These are phyloP conservation scores for Parelbella ahira DNA, from an alignment of 2,888 invertebrate genomes.

Conservation along the genomic window DNA sequence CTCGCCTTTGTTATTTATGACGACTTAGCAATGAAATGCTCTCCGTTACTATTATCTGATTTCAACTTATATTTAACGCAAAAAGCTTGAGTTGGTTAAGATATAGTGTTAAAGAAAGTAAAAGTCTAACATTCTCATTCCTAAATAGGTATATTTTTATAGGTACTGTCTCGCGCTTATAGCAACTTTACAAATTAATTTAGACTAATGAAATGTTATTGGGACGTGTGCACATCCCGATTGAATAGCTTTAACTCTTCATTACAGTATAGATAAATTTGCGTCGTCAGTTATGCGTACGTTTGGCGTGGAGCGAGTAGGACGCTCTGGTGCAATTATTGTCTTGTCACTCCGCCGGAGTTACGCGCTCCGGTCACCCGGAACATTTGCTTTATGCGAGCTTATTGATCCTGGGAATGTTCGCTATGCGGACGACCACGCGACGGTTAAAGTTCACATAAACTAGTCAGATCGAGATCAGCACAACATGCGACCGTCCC, in stretches of 20 bases:
- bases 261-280: constrained; percentile 66
- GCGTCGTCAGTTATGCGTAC: constrained; percentile 52
- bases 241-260: constrained; percentile 57
- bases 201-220: constrained; percentile 55
- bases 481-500: constrained; percentile 6
- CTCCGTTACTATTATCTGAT: too few species aligned
- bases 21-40: too few species aligned
- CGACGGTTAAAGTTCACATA: constrained; percentile 19
- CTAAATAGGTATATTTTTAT: too few species aligned
- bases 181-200: not conserved
- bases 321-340: constrained; percentile 65
- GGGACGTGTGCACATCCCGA: constrained; percentile 43
- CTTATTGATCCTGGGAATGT: constrained; percentile 49
- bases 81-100: too few species aligned
- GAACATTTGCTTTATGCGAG: constrained; percentile 62
- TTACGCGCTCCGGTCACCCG: constrained; percentile 57
- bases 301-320: constrained; percentile 47
- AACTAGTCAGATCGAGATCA: constrained; percentile 17
- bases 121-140: too few species aligned
- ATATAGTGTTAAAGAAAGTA: too few species aligned
- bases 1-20: too few species aligned
- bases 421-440: constrained; percentile 29
- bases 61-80: too few species aligned
- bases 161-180: not conserved
- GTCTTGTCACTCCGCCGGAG: constrained; percentile 70